Base-by-base conservation (phyloP, 2,113 vertebrate genomes). In the Polypterus senegalus region DNA sequence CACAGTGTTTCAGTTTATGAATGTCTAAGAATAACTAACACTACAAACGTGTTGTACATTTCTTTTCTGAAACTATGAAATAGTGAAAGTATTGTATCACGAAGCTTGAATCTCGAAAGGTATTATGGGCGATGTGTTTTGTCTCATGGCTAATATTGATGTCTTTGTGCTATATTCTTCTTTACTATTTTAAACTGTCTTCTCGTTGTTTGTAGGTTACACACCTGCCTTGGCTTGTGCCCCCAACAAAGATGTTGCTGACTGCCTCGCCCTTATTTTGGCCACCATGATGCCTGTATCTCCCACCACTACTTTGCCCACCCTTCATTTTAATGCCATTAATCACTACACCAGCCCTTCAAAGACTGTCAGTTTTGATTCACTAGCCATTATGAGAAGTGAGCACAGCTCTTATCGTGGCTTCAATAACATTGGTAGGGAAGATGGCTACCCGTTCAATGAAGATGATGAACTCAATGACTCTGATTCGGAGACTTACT, bases 201-300 rank as follows among this genome's bases (percentile, higher is more conserved):
- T 27, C 27, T 27, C 27, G 2, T 27, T 27, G 27, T 47, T 57
- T 61, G 11, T 72, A 98, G 96, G 96, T 77, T 97, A 98, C 75
- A 98, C 96, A 63, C 96, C 96, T 44, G 96, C 96, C 67, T 80
- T 98, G 89, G 94, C 96, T 65, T 98, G 96, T 62, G 93, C 96
- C 4, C 96, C 96, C 65, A 98, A 96, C 75, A 98, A 96, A 83
- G 96, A 98, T 5, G 96, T 98, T 71, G 96, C 96, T 3, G 96
- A 98, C 72, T 98, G 96, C 83, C 87, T 98, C 7, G 93, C 96
- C 27, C 93, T 98, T 67, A 98, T 98, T 76, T 81, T 98, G 84
- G 92, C 94, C 86, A 97, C 91, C 65, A 98, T 97, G 96, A 96
- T 98, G 92, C 96, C 94, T 71, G 85, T 96, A 66, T 94, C 94